Base-by-base conservation (phyloP, 2,888 invertebrate species). In the Ganaspis brasiliensis region DNA sequence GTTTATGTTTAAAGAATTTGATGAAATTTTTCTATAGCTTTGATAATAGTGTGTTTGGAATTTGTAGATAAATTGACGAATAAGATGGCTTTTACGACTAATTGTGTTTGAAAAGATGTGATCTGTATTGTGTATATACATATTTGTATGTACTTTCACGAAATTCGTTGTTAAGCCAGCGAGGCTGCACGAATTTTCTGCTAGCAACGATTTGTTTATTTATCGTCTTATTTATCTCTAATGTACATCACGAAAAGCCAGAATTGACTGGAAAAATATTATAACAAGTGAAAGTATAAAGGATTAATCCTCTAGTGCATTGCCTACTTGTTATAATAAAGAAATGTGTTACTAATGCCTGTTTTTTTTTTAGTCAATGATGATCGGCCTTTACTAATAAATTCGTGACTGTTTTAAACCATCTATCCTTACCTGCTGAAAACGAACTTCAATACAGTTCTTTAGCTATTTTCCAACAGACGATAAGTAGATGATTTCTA, bases 291-390 rank as follows among this genome's bases (percentile, higher is more conserved):
- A 63, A 77, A 61, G 55, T 72, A 72, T 40, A 75, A 31, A 37
- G 67, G 67, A 67, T 76, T 70, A 79, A 80, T 75, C 79, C 59
- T 84, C 74, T 82, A 84, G 45, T 67, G 67, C 67, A 67, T 67
- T 45, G 40, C 45, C 67, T 84, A 86, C 82, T 86, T 88, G 88
- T 88, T 87, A 86, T 85, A 85, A 87, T 84, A 84, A 85, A 81
- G 82, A 78, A 75, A 75, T 83, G 82, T 87, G 81, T 86, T 80
- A 88, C 84, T 86, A 85, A 87, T 83, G 81, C 80, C 81, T 85
- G 82, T 84, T 84, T 79, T 81, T 84, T 79, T 81, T 75, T 31
- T 31, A 82, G 74, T 81, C 77, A 80, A 76, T 78, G 77, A 84
- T 83, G 77, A 84, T 83, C 84, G 83, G 83, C 82, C 84, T n/a